Conservation (phyloP, 2,797 vertebrate species). For the Menidia menidia region DNA sequence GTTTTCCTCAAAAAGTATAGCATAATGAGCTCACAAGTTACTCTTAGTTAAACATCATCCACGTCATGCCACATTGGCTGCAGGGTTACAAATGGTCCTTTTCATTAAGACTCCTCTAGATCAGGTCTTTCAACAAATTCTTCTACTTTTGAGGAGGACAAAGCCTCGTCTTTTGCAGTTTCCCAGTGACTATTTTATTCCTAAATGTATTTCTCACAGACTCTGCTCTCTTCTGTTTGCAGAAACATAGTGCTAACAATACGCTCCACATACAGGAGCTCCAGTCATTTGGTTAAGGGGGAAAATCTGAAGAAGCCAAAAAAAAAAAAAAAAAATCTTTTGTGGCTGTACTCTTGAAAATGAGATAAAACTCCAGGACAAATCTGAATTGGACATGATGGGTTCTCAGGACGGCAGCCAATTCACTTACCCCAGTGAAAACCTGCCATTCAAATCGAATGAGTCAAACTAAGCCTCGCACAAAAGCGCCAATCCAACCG, state of each 20-base stretch:
- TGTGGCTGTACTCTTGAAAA: conserved; percentile 49
- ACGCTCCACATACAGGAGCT: conserved; percentile 24
- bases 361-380: conserved; percentile 54
- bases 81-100: not conserved
- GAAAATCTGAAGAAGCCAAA: conserved; percentile 35
- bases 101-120: not conserved
- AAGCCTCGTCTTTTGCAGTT: not conserved
- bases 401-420: conserved; percentile 54
- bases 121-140: not conserved
- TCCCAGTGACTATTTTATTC: not conserved
- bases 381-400: conserved; percentile 71
- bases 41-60: not conserved
- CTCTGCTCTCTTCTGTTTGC: conserved; percentile 1
- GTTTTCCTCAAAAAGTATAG: not conserved
- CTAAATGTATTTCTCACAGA: not conserved
- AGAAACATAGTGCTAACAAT: conserved; percentile 37
- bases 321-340: conserved; percentile 44
- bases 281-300: conserved; percentile 30
- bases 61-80: not conserved
- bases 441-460: conserved; percentile 67
- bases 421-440: conserved; percentile 67
- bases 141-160: not conserved
- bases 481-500: conserved; percentile 58
- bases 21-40: not conserved
- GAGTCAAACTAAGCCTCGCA: conserved; percentile 62